These are phyloP conservation scores for Coenonympha arcania DNA, from an alignment of 2,888 invertebrate genomes.

Conservation along the genomic window DNA sequence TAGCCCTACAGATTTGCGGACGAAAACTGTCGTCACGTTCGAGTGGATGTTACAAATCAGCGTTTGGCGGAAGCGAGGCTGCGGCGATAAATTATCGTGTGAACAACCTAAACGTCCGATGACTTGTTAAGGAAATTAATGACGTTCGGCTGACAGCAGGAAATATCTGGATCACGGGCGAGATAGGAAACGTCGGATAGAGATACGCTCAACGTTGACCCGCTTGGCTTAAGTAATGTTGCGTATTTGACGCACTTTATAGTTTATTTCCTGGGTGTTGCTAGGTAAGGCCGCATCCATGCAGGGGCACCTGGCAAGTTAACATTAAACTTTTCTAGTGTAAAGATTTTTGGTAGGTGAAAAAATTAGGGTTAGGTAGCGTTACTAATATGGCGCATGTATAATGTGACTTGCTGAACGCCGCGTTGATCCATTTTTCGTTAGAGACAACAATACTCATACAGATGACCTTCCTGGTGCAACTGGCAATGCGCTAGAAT, in stretches of 20 bases:
- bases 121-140: conserved; percentile 27
- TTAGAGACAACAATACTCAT: no score
- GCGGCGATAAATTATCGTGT: conserved; percentile 41
- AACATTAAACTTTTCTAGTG: no score
- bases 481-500: no score
- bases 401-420: no score
- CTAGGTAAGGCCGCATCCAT: no score
- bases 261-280: conserved; percentile 9
- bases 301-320: no score
- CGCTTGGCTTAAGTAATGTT: conserved; percentile 15
- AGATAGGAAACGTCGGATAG: conserved; percentile 24
- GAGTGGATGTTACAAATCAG: conserved; percentile 33
- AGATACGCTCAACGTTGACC: conserved; percentile 25
- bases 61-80: conserved; percentile 45
- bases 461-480: no score
- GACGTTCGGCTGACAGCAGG: conserved; percentile 26
- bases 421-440: no score
- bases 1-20: conserved; percentile 35
- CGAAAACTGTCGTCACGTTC: conserved; percentile 26
- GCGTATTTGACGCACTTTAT: conserved; percentile 9
- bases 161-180: conserved; percentile 25
- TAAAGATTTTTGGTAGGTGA: no score
- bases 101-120: conserved; percentile 32
- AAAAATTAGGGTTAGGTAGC: no score
- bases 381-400: no score